Evolutionary conservation across 2,113 vertebrate genomes (phyloP).

Genomic region (Columba livia): DNA sequence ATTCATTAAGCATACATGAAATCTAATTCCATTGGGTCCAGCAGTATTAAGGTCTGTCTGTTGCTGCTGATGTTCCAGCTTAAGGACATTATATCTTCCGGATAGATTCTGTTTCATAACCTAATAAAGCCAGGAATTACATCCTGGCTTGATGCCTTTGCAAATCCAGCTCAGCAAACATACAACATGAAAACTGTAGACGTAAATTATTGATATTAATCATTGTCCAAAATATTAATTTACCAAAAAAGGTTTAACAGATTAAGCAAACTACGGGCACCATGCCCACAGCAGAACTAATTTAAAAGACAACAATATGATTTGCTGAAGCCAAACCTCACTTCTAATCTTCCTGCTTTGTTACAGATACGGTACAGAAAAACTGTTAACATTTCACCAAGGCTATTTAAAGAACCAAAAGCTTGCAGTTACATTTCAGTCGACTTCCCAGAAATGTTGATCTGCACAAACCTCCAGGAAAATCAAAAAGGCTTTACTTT

Average conservation of each 20-base stretch:
- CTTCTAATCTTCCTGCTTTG: background rate
- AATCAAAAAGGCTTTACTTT: background rate
- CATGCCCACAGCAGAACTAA: background rate
- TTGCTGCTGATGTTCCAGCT: background rate
- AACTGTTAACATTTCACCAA: background rate
- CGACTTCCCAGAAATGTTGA: background rate
- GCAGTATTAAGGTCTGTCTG: slow-evolving; percentile 23
- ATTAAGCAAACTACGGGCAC: slow-evolving; percentile 31
- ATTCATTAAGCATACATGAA: slow-evolving; percentile 63
- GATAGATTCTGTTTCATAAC: slow-evolving; percentile 46
- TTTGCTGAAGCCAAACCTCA: background rate
- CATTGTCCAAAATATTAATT: slow-evolving; percentile 36
- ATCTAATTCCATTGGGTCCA: slow-evolving; percentile 47
- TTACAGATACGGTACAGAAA: background rate
- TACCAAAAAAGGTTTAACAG: slow-evolving; percentile 16
- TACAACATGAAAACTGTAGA: background rate
- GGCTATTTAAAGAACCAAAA: slow-evolving; percentile 22
- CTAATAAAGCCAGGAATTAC: slow-evolving; percentile 53
- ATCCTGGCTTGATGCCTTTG: slow-evolving; percentile 32
- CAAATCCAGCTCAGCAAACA: slow-evolving; percentile 11
- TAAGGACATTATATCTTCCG: slow-evolving; percentile 45
- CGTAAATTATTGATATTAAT: slow-evolving; percentile 55
- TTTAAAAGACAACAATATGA: background rate
- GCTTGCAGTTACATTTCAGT: background rate
- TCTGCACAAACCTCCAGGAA: background rate